Base-by-base conservation (phyloP, 2,113 vertebrate genomes). In the Anguilla japonica region DNA sequence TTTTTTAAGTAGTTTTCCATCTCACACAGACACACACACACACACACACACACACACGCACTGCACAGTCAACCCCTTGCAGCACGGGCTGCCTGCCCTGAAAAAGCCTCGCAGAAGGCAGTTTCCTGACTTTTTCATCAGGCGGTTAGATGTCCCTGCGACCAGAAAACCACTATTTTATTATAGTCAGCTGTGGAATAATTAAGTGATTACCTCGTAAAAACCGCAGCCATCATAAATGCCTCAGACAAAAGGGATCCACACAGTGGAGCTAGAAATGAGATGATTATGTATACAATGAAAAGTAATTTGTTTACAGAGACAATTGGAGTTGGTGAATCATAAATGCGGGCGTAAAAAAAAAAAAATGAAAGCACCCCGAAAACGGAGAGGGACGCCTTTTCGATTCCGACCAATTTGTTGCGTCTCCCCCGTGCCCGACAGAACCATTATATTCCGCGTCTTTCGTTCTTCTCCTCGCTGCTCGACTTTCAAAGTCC, bases 1-100 rank as follows among this genome's bases (percentile, higher is more conserved):
- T 89, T 88, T 90, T 88, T 89, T 88, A 87, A 88, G 75, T 88
- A 85, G 79, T 91, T 91, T 91, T 88, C 89, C 79, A 63, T 89
- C 88, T 88, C 84, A 43, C 88, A 85, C 90, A 88, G 86, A 87
- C 89, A 88, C 85, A 53, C 50, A 53, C 50, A 53, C 50, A 53
- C 50, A 53, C 50, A 53, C 50, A 53, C 13, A 88, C 85, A 53
- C 50, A 53, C 11, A 53, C 50, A 13, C 50, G 13, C 50, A 53
- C 11, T 13, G 8, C 84, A 34, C 79, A 71, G 71, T 43, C 85
- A 87, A 87, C 86, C 67, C 46, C 20, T 34, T 56, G 75, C 88
- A 86, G 87, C 81, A 87, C 88, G 85, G 79, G 39, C 34, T 29
- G 7, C 71, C 71, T 2, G 26, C 26, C 6, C 2, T 67, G 34